Evolutionary conservation across 2,888 invertebrate genomes (phyloP), one percentile per base, ranked within the genome.

Genomic region (Rhopalosiphum nymphaeae): DNA sequence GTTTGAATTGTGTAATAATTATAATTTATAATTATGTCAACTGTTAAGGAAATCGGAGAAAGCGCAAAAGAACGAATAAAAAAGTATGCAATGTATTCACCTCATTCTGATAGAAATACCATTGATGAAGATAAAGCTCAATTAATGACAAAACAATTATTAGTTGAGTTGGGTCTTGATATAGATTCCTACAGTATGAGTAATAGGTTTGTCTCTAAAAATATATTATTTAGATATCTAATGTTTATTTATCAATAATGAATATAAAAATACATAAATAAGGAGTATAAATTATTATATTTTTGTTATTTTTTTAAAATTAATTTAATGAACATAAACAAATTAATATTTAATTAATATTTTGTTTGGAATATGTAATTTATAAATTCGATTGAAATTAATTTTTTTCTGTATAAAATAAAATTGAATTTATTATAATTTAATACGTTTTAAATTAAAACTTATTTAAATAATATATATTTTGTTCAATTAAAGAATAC

Each of bases 61-160:
- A 91, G 44, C 78, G 91, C 91, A 53, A 89, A 90, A 88, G 91
- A 91, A 67, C 89, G 89, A 91, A n/a, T 92, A 46, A 89, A 94
- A 89, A 91, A 94, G 36, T 92, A 92, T 94, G 49, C 94, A 67
- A 84, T 87, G 91, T 91, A 93, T 56, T 49, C 91, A 56, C 88
- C 89, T 26, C 93, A 89, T 13, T 49, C 89, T 86, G 86, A 84
- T 29, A 92, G 25, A 90, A 90, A 90, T 90, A 87, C 42, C 3
- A 89, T 95, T 87, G 93, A 92, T 56, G 86, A 94, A 84, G 89
- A 91, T 78, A 90, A 93, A 92, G 86, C 87, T 46, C 89, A 93
- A 91, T 44, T 92, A 93, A 91, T 94, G 92, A 92, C 88, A 44
- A 94, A 86, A 67, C 94, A 94, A 67, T 91, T 94, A 67, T 86